Base-by-base conservation (phyloP, 2,888 invertebrate species). In the Halictus ligatus region DNA sequence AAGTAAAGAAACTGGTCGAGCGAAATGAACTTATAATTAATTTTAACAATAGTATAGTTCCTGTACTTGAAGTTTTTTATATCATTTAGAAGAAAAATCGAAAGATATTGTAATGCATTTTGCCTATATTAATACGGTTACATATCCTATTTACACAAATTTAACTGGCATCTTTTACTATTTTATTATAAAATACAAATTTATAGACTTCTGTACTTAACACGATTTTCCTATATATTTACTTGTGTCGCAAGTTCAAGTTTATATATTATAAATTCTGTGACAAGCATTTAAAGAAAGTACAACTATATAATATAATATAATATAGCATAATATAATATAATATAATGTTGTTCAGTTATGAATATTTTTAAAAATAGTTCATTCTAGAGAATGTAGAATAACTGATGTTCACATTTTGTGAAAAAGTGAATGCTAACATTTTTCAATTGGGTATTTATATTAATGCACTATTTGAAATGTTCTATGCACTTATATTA, bases 71-170 rank as follows among this genome's bases (percentile, higher is more conserved):
- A 54, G 79, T 21, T 73, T 79, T 67, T 72, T 79, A 80, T 29
- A 69, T 40, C 69, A 80, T 64, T 29, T 80, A 71, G 40, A 67
- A 73, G 54, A 40, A 40, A 67, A 64, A 71, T 74, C 29, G 72
- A 58, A 29, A 48, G 40, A 77, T 69, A 64, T 75, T 50, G 67
- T 73, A 21, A 73, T 75, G 29, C 75, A 84, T 78, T 78, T 50
- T 81, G 40, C 50, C 75, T 64, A 25, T 4, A 77, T 81, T 76
- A 78, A 76, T 60, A 50, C 64, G 81, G 10, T 64, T 80, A 80
- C 78, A 87, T 87, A 84, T 84, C 79, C 71, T 64, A 64, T 64
- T 86, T 86, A 76, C 35, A 74, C 25, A 72, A 74, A 25, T 48
- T 82, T 54, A 64, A 75, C 50, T 81, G 60, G 48, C 29, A 71